Conservation (phyloP, 2,113 vertebrate species). For the Cricetomys ansorgei region DNA sequence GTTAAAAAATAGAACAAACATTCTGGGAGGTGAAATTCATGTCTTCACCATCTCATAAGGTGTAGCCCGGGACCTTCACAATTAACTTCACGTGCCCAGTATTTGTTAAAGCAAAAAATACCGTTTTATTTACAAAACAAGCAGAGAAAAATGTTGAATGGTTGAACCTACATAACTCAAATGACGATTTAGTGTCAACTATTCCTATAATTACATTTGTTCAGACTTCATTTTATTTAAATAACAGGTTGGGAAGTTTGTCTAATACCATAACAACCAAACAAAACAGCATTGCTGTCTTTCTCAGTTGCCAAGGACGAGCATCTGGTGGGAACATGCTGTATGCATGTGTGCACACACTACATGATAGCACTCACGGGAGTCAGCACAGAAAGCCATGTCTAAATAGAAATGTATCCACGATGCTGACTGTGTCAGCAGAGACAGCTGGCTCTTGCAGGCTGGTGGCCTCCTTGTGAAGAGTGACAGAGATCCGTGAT, state of each 20-base stretch:
- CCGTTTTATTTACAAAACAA: neutral
- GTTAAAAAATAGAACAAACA: neutral
- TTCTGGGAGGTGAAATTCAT: neutral
- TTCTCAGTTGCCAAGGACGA: conserved; percentile 33
- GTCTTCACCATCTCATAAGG: neutral
- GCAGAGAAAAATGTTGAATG: neutral
- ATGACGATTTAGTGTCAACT: neutral
- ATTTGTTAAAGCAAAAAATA: neutral
- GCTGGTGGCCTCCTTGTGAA: neutral
- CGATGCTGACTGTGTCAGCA: neutral
- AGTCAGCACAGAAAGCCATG: neutral
- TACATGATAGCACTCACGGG: neutral
- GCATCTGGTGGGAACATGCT: conserved; percentile 35
- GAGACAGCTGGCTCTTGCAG: neutral
- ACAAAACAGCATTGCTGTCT: conserved; percentile 28
- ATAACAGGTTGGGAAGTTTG: conserved; percentile 9
- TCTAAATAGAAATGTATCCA: neutral
- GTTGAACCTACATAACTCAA: neutral
- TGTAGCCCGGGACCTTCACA: neutral
- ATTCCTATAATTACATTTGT: conserved; percentile 28
- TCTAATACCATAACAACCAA: conserved; percentile 70
- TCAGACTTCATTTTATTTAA: conserved; percentile 22
- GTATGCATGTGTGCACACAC: neutral
- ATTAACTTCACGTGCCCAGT: neutral
- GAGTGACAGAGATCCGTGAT: neutral